phyloP scores from a whole-genome alignment of 2,888 invertebrate genomes.

The Dichetophora obliterata region DNA sequence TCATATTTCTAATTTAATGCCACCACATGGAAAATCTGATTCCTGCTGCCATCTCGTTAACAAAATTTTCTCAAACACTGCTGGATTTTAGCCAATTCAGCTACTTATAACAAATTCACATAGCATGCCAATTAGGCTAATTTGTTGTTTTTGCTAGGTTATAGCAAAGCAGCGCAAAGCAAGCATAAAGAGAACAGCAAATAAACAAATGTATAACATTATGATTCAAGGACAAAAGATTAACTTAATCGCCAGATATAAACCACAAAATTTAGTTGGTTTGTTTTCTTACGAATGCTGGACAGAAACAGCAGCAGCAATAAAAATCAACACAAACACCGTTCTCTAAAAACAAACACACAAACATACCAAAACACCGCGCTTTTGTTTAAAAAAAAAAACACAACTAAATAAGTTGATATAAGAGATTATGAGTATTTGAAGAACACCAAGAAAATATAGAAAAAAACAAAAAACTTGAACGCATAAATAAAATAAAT shows the following conservation, averaged over 20 bases:
- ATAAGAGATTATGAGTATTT: background rate
- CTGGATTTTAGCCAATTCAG: background rate
- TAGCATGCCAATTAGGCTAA: constrained; percentile 12
- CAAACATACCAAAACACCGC: background rate
- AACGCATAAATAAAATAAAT: too few species aligned
- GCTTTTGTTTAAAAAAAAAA: background rate
- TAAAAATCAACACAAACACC: background rate
- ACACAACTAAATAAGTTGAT: background rate
- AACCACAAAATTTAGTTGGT: constrained; percentile 22
- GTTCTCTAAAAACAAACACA: background rate
- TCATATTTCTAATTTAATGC: background rate
- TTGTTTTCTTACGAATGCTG: background rate
- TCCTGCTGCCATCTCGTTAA: constrained; percentile 18
- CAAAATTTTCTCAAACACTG: background rate
- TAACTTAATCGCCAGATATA: constrained; percentile 35
- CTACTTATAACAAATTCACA: constrained; percentile 23
- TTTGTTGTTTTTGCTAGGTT: background rate
- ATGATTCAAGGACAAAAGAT: constrained; percentile 35
- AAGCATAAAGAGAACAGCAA: background rate
- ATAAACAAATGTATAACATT: constrained; percentile 4
- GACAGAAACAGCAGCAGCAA: background rate
- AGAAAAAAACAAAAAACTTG: background rate
- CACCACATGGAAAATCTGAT: background rate
- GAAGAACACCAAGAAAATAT: background rate
- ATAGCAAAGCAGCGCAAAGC: background rate